Percentiles rank a stretch among this genome's conserved stretches.
These are phyloP conservation scores for Pocillopora damicornis DNA, from an alignment of 64 coral and sea anemone species.

Conservation along the genomic window DNA sequence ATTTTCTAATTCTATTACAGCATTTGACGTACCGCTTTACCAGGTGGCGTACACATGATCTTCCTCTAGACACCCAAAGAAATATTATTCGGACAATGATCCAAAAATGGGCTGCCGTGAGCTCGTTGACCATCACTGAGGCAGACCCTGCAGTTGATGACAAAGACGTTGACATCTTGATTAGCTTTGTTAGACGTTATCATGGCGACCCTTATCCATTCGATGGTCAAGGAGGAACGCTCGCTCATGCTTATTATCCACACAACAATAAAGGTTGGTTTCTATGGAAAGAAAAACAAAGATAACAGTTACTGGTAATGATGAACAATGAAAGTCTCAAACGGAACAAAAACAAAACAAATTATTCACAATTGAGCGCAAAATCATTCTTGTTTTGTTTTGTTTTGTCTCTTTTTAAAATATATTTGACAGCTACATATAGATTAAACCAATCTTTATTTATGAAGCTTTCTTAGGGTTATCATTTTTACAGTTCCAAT, in stretches of 20 bases:
- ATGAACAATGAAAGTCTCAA: too few species aligned
- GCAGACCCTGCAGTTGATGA: not conserved
- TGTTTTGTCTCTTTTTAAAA: too few species aligned
- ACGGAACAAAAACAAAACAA: too few species aligned
- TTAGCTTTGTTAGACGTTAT: conserved; percentile 8
- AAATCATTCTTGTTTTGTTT: too few species aligned
- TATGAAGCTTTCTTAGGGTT: too few species aligned
- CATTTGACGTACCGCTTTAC: conserved; percentile 24
- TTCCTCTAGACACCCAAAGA: not conserved
- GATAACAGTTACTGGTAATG: not conserved
- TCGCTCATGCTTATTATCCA: conserved; percentile 62
- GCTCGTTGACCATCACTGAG: conserved; percentile 27
- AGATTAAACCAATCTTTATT: too few species aligned
- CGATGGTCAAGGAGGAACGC: conserved; percentile 51
- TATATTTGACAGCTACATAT: too few species aligned
- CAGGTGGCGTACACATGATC: not conserved
- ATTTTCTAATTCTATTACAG: not conserved
- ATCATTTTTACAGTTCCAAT: too few species aligned
- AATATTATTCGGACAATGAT: conserved; percentile 16
- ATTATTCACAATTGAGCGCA: too few species aligned
- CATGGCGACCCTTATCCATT: conserved; percentile 48
- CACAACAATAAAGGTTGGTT: conserved; percentile 40
- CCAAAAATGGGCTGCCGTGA: conserved; percentile 9
- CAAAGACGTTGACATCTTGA: conserved; percentile 54
- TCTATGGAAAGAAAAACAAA: not conserved